These are phyloP conservation scores for Dromococcyx pavoninus DNA, from an alignment of 2,797 vertebrate species.

Conservation along the genomic window DNA sequence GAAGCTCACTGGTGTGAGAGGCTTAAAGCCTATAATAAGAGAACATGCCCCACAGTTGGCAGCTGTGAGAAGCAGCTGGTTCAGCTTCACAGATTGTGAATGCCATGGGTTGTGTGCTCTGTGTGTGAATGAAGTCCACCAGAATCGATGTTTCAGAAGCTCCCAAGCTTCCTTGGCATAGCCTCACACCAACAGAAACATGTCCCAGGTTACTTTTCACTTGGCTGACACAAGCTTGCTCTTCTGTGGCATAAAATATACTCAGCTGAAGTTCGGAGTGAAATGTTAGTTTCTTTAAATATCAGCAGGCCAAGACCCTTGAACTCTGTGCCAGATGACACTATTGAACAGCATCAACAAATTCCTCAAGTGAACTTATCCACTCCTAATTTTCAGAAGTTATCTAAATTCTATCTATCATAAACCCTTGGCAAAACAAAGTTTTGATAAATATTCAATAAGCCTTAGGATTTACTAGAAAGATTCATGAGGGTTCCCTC, in stretches of 20 bases:
- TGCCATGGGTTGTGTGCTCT: accelerated
- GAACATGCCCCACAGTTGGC: neutral
- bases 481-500: conserved; percentile 36
- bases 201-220: neutral
- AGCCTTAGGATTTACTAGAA: conserved; percentile 22
- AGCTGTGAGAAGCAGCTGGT: neutral
- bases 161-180: neutral
- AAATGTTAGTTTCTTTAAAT: neutral
- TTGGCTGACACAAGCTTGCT: neutral
- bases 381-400: neutral
- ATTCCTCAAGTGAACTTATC: neutral
- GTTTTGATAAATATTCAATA: conserved; percentile 3
- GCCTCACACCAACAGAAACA: accelerated
- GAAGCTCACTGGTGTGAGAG: neutral
- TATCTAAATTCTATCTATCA: neutral
- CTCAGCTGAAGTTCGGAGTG: neutral
- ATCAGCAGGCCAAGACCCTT: neutral
- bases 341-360: neutral
- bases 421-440: neutral
- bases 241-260: neutral
- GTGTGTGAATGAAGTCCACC: neutral
- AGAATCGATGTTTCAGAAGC: neutral
- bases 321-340: neutral
- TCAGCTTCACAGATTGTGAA: neutral
- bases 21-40: neutral